Conservation (phyloP, 2,113 vertebrate genomes). For the Orycteropus afer region DNA sequence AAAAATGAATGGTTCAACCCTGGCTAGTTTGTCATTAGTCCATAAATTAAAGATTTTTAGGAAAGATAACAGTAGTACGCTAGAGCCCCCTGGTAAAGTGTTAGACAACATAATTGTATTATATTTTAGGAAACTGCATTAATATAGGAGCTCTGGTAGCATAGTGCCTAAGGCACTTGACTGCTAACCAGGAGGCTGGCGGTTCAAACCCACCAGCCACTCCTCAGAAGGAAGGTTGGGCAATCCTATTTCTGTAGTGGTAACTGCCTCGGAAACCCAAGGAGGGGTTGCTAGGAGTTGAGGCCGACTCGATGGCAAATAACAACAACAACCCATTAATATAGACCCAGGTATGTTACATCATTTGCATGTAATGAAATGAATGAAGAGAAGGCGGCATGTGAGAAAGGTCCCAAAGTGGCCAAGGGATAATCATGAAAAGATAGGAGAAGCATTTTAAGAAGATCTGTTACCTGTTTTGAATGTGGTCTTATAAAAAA, state of each 20-base stretch:
- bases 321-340: too few species aligned
- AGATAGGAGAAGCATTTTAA: neutral
- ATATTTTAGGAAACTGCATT: neutral
- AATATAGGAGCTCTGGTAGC: too few species aligned
- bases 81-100: neutral
- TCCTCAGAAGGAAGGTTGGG: too few species aligned
- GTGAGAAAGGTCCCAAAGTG: neutral
- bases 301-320: too few species aligned
- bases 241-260: too few species aligned
- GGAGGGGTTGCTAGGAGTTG: too few species aligned
- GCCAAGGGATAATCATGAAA: neutral
- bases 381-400: neutral
- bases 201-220: too few species aligned
- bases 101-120: neutral
- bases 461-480: neutral
- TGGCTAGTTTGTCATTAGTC: conserved; percentile 18
- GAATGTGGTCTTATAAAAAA: conserved; percentile 21
- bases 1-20: neutral
- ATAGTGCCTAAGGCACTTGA: too few species aligned
- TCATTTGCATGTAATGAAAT: neutral
- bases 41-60: neutral
- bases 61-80: neutral
- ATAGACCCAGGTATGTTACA: neutral
- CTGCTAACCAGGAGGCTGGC: too few species aligned
- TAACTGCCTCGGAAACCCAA: too few species aligned